phyloP scores from a whole-genome alignment of 2,797 vertebrate species.

The Morus bassanus region DNA sequence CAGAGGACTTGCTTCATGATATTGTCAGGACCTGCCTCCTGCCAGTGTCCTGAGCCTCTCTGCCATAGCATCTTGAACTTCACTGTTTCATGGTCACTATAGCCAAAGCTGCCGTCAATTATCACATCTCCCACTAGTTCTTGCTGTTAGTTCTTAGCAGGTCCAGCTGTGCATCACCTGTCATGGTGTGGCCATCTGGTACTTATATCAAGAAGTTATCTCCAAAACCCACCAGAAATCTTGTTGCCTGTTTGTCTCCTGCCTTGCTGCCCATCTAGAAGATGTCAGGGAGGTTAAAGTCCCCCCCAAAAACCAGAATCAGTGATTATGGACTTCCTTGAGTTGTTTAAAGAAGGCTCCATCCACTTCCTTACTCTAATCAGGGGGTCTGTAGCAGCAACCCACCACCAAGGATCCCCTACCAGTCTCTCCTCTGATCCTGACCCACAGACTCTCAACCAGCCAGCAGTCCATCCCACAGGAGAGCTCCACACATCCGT shows the following conservation, averaged over 20 bases:
- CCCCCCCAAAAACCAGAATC: background rate
- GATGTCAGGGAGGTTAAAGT: background rate
- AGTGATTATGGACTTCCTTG: background rate
- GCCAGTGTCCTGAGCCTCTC: background rate
- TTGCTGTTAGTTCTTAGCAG: background rate
- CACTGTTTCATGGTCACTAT: background rate
- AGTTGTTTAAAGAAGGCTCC: background rate
- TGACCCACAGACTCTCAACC: background rate
- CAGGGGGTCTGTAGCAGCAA: background rate
- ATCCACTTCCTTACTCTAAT: background rate
- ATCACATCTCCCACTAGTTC: background rate
- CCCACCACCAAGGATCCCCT: background rate
- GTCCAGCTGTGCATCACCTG: background rate
- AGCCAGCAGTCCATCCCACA: background rate
- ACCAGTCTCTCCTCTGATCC: background rate
- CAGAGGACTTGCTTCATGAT: background rate
- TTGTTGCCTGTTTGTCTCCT: background rate
- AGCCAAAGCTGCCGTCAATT: background rate
- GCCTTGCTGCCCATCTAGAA: background rate
- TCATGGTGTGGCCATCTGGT: background rate
- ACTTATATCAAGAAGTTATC: background rate
- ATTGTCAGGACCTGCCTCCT: background rate
- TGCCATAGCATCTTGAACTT: background rate
- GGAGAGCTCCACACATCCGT: background rate
- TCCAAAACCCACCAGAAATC: background rate